These are phyloP conservation scores for Malurus leucopterus DNA, from an alignment of 2,797 vertebrate genomes.

Conservation along the genomic window DNA sequence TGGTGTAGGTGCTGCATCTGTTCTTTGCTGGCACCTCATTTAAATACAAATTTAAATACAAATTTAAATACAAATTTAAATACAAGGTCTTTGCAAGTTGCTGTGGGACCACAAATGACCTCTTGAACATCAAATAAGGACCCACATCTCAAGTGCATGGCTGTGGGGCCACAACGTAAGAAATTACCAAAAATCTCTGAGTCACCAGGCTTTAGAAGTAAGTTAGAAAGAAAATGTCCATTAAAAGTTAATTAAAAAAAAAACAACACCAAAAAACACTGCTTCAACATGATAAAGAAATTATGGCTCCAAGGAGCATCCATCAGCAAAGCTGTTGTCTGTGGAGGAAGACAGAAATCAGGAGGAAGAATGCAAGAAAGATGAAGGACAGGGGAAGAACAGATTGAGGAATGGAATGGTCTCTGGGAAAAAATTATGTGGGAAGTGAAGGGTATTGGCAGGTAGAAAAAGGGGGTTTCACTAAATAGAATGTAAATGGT, in stretches of 20 bases:
- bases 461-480: not conserved
- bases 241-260: not conserved
- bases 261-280: not conserved
- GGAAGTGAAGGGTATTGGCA: not conserved
- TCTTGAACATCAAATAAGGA: not conserved
- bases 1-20: accelerated
- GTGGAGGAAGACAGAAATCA: not conserved
- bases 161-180: not conserved
- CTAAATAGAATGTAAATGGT: not conserved
- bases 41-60: not conserved
- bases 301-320: not conserved
- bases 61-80: not conserved
- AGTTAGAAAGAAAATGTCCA: not conserved
- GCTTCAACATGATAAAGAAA: not conserved
- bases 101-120: not conserved
- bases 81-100: not conserved
- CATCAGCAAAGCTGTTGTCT: not conserved
- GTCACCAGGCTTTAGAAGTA: not conserved
- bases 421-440: not conserved
- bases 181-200: not conserved
- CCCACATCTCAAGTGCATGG: not conserved
- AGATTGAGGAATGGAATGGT: not conserved
- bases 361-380: not conserved
- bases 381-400: not conserved
- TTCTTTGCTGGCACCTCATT: not conserved